Base-by-base conservation (phyloP, 2,888 invertebrate species). In the Cyclophora punctaria region DNA sequence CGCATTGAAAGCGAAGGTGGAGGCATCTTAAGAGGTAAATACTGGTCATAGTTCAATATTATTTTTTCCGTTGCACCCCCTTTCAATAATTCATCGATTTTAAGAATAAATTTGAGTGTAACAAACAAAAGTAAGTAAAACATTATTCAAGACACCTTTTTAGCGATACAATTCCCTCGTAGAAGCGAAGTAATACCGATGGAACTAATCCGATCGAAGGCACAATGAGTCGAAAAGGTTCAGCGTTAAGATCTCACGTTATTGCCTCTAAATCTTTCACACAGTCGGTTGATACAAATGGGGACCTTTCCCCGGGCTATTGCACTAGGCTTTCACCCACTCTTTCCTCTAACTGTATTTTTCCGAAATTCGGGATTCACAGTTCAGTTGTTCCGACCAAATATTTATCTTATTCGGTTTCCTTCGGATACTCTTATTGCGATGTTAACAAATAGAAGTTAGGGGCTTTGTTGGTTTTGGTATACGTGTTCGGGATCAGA, bases 251-350 rank as follows among this genome's bases (percentile, higher is more conserved):
- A 77, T 76, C 71, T 72, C 69, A 70, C 83, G 77, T 83, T 87
- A 86, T 87, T 87, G 86, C 83, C 87, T 75, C 82, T 87, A 87
- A 87, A 87, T 87, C 85, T 87, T 83, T 77, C 82, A 78, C 53
- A 45, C 53, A 46, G 59, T 56, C 6, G 34, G 34, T 5, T 44
- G 44, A 34, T 44, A 44, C 34, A 34, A 44, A 52, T 51, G 46
- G 34, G 48, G 53, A 45, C 50, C 49, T 53, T 50, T 66, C 81
- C 75, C 64, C 65, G 53, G 73, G 80, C 74, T 67, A 75, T 78
- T 73, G 71, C 75, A 70, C 73, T 71, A 75, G 78, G 77, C 75
- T 69, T 75, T 78, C 75, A 78, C 77, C 74, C 80, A 78, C 75
- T 75, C 37, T 37, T 37, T 37, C 1, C 37, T 5, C 5, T 37